Evolutionary conservation across 2,113 vertebrate species (phyloP), one percentile per base, ranked within the genome.

Genomic region (Platichthys flesus): DNA sequence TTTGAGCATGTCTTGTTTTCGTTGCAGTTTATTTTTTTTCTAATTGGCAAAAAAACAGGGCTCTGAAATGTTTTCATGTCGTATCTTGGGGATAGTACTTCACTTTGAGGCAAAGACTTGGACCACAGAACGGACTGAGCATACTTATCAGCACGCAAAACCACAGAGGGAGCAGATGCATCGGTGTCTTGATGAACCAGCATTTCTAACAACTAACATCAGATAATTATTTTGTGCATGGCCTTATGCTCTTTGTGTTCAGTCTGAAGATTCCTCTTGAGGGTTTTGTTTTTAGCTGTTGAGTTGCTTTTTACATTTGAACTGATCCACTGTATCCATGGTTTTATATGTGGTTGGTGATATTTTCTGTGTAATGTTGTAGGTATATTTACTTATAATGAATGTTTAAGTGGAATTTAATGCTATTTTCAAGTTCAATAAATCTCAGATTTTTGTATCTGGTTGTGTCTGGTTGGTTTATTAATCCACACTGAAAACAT

Each of bases 361-460:
- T 83, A 64, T 84, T 90, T 85, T 89, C 81, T 88, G 69, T 65
- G 26, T 84, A 87, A 87, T 88, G 83, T 81, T 91, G 81, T 82
- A 89, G 83, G 3, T 54, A 67, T 85, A 69, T 85, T 66, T 68
- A 81, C 85, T 54, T 82, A 55, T 13, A 10, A 81, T 71, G 68
- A 87, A 70, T 85, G 81, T 78, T n/a, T 79, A 85, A 78, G 59
- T 28, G 85, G 89, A 18, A 62, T 83, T 85, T 66, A 52, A 87
- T 84, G 86, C 80, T 47, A 77, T 86, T 93, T 89, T 78, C 84
- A 90, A 91, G 65, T 90, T 91, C 73, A 93, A 93, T 93, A 93
- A 94, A 94, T 90, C 81, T 81, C 28, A 40, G 8, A n/a, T 72
- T 91, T 94, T 92, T 92, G 45, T 92, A 90, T 71, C 42, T 15